Evolutionary conservation across 2,888 invertebrate species (phyloP).

Genomic region (Sacculina carcini): DNA sequence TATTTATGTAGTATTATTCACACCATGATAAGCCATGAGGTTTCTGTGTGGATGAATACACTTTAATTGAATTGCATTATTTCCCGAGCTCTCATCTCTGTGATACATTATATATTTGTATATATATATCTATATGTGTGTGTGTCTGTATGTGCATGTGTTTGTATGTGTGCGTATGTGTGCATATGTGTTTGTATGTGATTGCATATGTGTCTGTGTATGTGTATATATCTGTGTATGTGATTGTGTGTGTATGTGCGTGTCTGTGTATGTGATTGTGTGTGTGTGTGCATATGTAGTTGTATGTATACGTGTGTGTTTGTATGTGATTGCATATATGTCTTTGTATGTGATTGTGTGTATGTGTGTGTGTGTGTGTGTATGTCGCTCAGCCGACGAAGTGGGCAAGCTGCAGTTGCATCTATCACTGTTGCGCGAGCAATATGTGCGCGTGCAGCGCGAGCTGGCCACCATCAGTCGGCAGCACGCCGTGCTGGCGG

Average conservation of each 20-base stretch:
- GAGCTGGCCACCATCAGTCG: slow-evolving; percentile 53
- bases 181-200: too few species aligned
- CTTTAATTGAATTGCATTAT: not conserved
- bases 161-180: too few species aligned
- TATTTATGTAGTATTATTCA: not conserved
- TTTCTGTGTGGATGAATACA: not conserved
- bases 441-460: slow-evolving; percentile 66
- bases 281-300: not conserved
- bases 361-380: not conserved
- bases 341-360: not conserved
- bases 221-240: too few species aligned
- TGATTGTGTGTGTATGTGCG: slow-evolving; percentile 4
- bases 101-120: not conserved
- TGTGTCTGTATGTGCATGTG: too few species aligned
- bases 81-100: not conserved
- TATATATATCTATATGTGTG: too few species aligned
- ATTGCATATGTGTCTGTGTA: too few species aligned
- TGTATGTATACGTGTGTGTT: slow-evolving; percentile 1
- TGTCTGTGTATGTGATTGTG: slow-evolving; percentile 1
- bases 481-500: slow-evolving; percentile 51
- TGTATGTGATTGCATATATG: not conserved
- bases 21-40: not conserved
- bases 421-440: slow-evolving; percentile 53
- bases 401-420: slow-evolving; percentile 43
- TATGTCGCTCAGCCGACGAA: slow-evolving; percentile 16